Evolutionary conservation across 2,113 vertebrate genomes (phyloP).

Genomic region (Coturnix japonica): DNA sequence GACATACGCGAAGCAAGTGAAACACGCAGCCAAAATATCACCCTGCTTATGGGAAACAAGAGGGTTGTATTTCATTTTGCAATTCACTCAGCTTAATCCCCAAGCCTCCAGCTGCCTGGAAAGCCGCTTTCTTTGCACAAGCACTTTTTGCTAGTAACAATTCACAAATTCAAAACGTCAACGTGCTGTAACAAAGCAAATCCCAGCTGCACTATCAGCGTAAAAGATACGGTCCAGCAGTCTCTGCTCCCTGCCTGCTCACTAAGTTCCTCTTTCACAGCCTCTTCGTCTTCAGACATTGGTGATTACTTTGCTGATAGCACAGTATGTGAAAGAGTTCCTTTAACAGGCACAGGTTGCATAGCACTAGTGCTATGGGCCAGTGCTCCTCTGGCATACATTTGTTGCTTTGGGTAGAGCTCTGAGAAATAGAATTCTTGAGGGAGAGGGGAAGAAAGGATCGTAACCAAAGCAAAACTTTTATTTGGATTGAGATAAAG

Average conservation of each 20-base stretch:
- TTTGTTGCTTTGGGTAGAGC: background rate
- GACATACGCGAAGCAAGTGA: background rate
- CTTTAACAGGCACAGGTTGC: background rate
- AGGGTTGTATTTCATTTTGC: conserved; percentile 16
- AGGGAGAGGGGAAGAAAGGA: background rate
- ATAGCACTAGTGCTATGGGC: background rate
- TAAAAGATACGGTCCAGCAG: background rate
- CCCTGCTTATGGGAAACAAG: background rate
- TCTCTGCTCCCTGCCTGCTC: background rate
- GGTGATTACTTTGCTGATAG: background rate
- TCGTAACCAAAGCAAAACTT: background rate
- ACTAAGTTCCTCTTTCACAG: background rate
- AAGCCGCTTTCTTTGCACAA: background rate
- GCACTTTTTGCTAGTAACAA: background rate
- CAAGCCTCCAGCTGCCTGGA: conserved; percentile 4
- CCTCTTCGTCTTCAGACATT: background rate
- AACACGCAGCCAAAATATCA: background rate
- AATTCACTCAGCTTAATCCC: background rate
- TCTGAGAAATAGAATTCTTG: background rate
- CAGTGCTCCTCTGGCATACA: background rate
- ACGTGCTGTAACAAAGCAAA: background rate
- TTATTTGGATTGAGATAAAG: background rate
- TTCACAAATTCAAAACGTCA: background rate
- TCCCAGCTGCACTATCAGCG: background rate
- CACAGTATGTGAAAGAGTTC: background rate